A percentile compares a stretch with the other conserved stretches of the same genome.
These are phyloP conservation scores for Chrysotoxum bicinctum DNA, from an alignment of 2,888 invertebrate genomes.

Conservation along the genomic window DNA sequence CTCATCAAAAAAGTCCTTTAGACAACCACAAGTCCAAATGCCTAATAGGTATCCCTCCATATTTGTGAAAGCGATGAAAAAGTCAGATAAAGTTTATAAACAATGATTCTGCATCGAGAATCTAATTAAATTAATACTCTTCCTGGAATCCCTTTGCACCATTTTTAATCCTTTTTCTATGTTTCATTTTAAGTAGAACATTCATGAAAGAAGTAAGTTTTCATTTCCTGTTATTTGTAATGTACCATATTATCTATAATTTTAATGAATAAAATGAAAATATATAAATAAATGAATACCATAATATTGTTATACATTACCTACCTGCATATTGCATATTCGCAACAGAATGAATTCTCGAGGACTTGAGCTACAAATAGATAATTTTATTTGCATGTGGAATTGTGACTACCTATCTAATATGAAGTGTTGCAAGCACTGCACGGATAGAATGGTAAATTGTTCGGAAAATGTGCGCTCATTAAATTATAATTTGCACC, in stretches of 20 bases:
- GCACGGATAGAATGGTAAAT: constrained; percentile 46
- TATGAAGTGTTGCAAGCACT: constrained; percentile 18
- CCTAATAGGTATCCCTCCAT: no score
- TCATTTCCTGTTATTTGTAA: constrained; percentile 20
- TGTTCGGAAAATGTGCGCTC: constrained; percentile 68
- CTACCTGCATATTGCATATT: constrained; percentile 13
- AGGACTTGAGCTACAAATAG: constrained; percentile 32
- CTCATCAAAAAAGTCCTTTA: no score
- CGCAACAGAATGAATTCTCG: neutral
- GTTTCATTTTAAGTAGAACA: constrained; percentile 33
- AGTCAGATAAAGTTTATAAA: neutral
- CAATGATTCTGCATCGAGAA: neutral
- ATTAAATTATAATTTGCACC: constrained; percentile 70
- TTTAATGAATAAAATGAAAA: neutral
- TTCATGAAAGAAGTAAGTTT: constrained; percentile 7
- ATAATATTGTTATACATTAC: no score
- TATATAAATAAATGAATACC: neutral
- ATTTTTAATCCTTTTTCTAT: constrained; percentile 12
- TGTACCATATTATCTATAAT: neutral
- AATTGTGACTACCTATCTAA: neutral
- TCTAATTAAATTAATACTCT: no score
- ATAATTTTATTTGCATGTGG: constrained; percentile 45
- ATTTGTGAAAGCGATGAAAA: neutral
- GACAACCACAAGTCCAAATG: no score
- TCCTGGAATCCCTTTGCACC: neutral